Evolutionary conservation across 2,888 invertebrate species (phyloP), one percentile per base, ranked within the genome.

Genomic region (Euproctis similis): DNA sequence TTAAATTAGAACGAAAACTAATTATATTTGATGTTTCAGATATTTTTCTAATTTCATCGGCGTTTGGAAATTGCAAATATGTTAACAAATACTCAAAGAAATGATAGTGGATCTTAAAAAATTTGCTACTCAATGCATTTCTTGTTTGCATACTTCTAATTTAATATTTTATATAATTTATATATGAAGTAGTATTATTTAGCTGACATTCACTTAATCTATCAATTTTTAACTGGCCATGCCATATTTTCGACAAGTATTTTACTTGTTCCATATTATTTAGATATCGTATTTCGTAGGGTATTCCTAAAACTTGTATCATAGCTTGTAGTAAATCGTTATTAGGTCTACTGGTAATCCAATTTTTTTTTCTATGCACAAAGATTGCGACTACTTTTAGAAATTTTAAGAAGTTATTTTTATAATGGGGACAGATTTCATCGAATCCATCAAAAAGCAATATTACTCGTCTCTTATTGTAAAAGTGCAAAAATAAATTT

Each of bases 391-490:
- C 22, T 1, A 11, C 20, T 10, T n/a, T 26, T 1, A 42, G n/a
- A 7, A 47, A 26, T 4, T 16, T 11, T 12, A 37, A 16, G 0
- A 40, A 41, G 24, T 30, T 30, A 1, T 24, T 11, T 8, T 34
- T 29, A 9, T 49, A 46, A 17, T 31, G 23, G 0, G 49, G 49
- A 25, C 42, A 49, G 2, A 50, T 40, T 29, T 46, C 49, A 6
- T 50, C 50, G 1, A 46, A 50, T 1, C 46, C 49, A 23, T 50
- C 50, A 4, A 46, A 46, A 8, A 46, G n/a, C 8, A 46, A 39
- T 18, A 49, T 33, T 1, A 46, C 3, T 19, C 32, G 33, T 10
- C 26, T 28, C 5, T 22, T 35, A 14, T 39, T 43, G 13, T 21
- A 42, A 23, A 24, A 34, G 4, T 43, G 20, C 9, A 47, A 20